Evolutionary conservation across 2,888 invertebrate species (phyloP), one percentile per base, ranked within the genome.

Genomic region (Agelastica alni): DNA sequence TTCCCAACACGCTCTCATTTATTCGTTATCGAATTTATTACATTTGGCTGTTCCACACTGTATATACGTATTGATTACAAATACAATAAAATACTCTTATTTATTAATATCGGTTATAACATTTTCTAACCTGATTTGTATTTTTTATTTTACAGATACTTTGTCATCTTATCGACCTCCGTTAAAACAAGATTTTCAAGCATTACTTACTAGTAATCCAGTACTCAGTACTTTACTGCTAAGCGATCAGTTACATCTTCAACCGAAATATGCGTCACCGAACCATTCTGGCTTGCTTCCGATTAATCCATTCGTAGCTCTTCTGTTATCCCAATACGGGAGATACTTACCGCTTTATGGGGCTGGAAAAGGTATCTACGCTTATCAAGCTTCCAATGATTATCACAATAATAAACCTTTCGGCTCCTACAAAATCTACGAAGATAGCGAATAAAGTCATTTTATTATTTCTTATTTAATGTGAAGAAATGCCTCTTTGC

Each of bases 321-420:
- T 85, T 43, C 75, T 84, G 53, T 75, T 86, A 39, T 85, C 85
- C 17, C 83, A 85, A 69, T 86, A 85, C 69, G 86, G 85, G 2
- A 78, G 79, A 64, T 85, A 86, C 67, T 63, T 84, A 41, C 81
- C 78, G 1, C 53, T 67, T 16, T 67, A 68, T 26, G 63, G 60
- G 12, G 59, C 63, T 6, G 79, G 78, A 56, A 76, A 74, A 55
- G 83, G 84, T 63, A 71, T 83, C 43, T 85, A 86, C 66, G 83
- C 84, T 1, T 81, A 86, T 70, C 77, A 80, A 61, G 84, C 85
- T 12, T 80, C 82, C 4, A 86, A 85, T 69, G 85, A 85, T 70
- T 82, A 84, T 62, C 85, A 85, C 68, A 85, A 85, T 65, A 84
- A 84, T 67, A 79, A 80, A 69, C 85, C 86, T 1, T 85, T 85